Evolutionary conservation across 2,797 vertebrate genomes (phyloP), one percentile per base, ranked within the genome.

Genomic region (Hippocampus kuda): DNA sequence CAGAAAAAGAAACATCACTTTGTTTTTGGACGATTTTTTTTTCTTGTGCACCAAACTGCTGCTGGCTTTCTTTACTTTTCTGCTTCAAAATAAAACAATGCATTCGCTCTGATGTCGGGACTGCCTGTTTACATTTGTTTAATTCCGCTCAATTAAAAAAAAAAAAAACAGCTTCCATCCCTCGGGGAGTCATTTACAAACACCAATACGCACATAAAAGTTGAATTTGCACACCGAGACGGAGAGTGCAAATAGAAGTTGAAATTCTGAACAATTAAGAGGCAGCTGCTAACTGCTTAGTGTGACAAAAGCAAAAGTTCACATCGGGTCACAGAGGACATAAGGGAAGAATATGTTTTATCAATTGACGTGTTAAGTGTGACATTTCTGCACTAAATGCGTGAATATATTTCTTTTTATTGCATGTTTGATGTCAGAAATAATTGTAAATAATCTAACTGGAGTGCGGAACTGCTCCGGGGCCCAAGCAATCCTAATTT

Each of bases 61-160:
- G 53, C 53, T 59, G 66, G 1, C 38, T 42, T 44, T 22, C 38
- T 10, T 70, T 66, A 56, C 22, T 63, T 16, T 61, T 61, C 16
- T 46, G 13, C 64, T 41, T 57, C n/a, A 1, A 41, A 26, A 20
- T 41, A 30, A 44, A 54, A 61, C 9, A 54, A 53, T 41, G 11
- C 34, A 67, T 54, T 64, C 24, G 62, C 62, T 64, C 20, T 44
- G 41, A 66, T 30, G 62, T 44, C 41, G 12, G n/a, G 62, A 44
- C 62, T 44, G 41, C 62, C 41, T 64, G 41, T 64, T 64, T 64
- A 42, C 62, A 64, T 64, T 64, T 64, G n/a, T 64, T 64, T 64
- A 42, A 64, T 64, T 64, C 62, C n/a, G 22, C 62, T 64, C 62
- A 64, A 46, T 64, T 24, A 64, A 38, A 64, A 63, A 64, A 64